Percentiles rank a stretch among this genome's conserved stretches.
phyloP scores from a whole-genome alignment of 2,797 vertebrate genomes.

The Garrulus glandarius region DNA sequence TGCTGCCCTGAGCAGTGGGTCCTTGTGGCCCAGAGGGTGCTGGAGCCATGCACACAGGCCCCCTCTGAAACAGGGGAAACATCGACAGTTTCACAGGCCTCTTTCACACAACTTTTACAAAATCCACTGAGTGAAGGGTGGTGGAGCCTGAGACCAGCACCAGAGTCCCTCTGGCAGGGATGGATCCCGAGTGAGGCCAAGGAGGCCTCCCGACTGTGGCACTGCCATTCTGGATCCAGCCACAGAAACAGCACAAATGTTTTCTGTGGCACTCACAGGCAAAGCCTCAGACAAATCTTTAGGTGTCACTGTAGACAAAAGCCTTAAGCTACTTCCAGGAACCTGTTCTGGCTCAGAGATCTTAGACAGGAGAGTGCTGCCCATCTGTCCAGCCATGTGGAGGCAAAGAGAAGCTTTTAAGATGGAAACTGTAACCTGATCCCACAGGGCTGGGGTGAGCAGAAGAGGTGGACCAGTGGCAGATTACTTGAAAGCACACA shows the following conservation, averaged over 20 bases:
- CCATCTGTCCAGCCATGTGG: not conserved
- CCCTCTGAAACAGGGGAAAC: accelerated
- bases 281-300: not conserved
- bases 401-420: not conserved
- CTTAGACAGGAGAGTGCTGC: not conserved
- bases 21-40: accelerated
- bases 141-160: accelerated
- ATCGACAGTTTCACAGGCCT: accelerated
- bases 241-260: no score
- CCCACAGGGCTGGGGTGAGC: not conserved
- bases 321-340: not conserved
- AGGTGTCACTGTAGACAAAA: not conserved
- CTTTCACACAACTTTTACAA: not conserved
- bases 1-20: not conserved
- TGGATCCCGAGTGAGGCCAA: not conserved
- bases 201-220: not conserved
- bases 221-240: not conserved
- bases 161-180: not conserved
- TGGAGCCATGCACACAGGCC: accelerated
- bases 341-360: not conserved
- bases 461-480: not conserved
- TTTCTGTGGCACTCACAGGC: accelerated
- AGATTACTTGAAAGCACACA: not conserved
- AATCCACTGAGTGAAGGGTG: not conserved
- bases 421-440: not conserved